Evolutionary conservation across 2,888 invertebrate species (phyloP).

Genomic region (Ditula angustiorana): DNA sequence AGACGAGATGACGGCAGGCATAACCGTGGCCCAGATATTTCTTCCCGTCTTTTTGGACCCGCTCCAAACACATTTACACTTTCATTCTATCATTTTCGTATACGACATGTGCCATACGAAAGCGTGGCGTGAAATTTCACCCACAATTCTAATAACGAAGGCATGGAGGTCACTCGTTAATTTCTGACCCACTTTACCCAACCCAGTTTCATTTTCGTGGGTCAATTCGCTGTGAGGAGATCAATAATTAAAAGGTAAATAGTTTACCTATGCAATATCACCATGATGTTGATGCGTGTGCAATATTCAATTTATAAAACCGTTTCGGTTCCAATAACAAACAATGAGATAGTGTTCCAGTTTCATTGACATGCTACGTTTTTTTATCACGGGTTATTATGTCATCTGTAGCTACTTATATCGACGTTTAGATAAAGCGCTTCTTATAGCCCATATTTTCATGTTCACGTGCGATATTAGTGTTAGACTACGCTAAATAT

Average conservation of each 20-base stretch:
- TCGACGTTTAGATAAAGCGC: constrained; percentile 66
- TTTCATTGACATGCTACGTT: constrained; percentile 65
- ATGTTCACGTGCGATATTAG: constrained; percentile 48
- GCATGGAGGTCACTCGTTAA: constrained; percentile 11
- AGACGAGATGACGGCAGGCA: constrained; percentile 65
- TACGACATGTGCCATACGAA: constrained; percentile 45
- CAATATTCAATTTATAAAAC: constrained; percentile 51
- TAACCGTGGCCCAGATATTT: constrained; percentile 82
- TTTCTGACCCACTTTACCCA: constrained; percentile 23
- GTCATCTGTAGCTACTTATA: constrained; percentile 67
- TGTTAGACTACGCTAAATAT: constrained; percentile 34
- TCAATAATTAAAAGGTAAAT: constrained; percentile 1
- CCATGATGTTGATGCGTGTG: constrained; percentile 48
- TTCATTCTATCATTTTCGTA: constrained; percentile 68
- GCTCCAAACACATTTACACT: constrained; percentile 74
- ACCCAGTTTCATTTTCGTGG: constrained; percentile 10
- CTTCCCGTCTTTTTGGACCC: constrained; percentile 71
- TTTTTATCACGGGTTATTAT: constrained; percentile 80
- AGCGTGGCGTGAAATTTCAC: constrained; percentile 26
- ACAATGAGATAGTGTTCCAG: constrained; percentile 62
- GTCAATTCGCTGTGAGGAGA: background rate
- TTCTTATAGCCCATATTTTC: constrained; percentile 51
- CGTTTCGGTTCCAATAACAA: constrained; percentile 54
- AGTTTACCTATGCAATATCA: background rate
- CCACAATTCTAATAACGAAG: background rate